These are phyloP conservation scores for Pedetes capensis DNA, from an alignment of 2,113 vertebrate genomes.

Conservation along the genomic window DNA sequence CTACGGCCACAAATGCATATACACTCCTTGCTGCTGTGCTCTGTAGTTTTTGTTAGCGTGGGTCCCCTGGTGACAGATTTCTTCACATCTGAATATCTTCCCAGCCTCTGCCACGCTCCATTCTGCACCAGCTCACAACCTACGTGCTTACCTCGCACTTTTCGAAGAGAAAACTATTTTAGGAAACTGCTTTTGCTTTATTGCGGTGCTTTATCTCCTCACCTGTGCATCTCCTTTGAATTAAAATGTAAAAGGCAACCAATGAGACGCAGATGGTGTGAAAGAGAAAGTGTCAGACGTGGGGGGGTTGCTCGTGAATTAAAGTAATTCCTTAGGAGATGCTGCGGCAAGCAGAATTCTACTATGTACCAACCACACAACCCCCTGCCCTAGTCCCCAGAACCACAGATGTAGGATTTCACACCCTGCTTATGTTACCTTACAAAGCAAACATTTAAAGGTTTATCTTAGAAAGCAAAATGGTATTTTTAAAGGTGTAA, in stretches of 20 bases:
- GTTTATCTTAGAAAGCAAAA: neutral
- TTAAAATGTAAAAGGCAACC: neutral
- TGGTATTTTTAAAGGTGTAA: neutral
- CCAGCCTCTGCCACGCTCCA: neutral
- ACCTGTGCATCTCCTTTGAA: neutral
- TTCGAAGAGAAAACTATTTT: neutral
- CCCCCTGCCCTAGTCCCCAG: too few relatives aligned
- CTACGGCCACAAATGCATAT: too few relatives aligned
- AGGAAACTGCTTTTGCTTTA: accelerated
- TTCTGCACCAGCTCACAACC: accelerated
- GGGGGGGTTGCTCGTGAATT: accelerated
- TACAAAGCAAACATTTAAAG: too few relatives aligned
- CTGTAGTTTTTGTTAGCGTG: neutral
- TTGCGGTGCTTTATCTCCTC: neutral
- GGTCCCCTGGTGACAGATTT: neutral
- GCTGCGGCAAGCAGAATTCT: accelerated
- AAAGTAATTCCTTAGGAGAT: too few relatives aligned
- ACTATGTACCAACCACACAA: accelerated
- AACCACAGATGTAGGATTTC: accelerated
- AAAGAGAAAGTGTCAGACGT: too few relatives aligned
- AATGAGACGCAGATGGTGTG: accelerated
- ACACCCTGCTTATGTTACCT: neutral
- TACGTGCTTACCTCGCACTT: neutral
- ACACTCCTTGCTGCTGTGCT: neutral
- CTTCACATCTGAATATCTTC: neutral